Conservation (phyloP, 2,113 vertebrate species). For the Hyla sarda region DNA sequence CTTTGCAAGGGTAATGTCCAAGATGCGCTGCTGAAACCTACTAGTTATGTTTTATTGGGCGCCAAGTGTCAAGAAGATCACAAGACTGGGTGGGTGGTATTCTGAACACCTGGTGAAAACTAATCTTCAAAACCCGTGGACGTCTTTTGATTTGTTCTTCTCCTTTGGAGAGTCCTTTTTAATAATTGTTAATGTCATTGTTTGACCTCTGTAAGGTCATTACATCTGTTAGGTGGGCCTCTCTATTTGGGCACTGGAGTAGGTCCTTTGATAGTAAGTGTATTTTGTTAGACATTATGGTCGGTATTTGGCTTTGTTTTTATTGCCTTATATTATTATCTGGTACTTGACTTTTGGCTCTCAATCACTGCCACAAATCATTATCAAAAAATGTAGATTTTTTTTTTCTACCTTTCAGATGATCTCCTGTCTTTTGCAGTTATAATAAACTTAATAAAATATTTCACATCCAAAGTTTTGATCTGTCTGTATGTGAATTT, state of each 20-base stretch:
- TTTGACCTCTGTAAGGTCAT: not conserved
- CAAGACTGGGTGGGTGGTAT: constrained; percentile 28
- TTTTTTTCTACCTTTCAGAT: too few species aligned
- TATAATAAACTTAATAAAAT: too few species aligned
- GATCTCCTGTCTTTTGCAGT: too few species aligned
- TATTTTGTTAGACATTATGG: not conserved
- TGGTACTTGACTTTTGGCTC: not conserved
- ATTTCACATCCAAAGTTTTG: too few species aligned
- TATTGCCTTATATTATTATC: not conserved
- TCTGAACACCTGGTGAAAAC: constrained; percentile 16
- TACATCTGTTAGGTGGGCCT: not conserved
- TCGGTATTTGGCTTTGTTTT: not conserved
- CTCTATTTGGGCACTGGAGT: not conserved
- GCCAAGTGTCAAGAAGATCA: constrained; percentile 30
- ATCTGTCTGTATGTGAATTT: too few species aligned
- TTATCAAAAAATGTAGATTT: not conserved
- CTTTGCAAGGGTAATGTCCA: not conserved
- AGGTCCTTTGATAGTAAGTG: not conserved
- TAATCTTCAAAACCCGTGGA: constrained; percentile 17
- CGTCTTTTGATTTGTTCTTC: not conserved
- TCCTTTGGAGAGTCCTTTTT: not conserved
- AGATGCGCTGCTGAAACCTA: not conserved
- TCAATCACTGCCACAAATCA: not conserved
- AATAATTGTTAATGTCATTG: constrained; percentile 14
- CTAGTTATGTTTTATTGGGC: not conserved